A percentile compares a stretch with the other conserved stretches of the same genome.
These are phyloP conservation scores for Zaprionus ornatus DNA, from an alignment of 1,140 invertebrate genomes.

Conservation along the genomic window DNA sequence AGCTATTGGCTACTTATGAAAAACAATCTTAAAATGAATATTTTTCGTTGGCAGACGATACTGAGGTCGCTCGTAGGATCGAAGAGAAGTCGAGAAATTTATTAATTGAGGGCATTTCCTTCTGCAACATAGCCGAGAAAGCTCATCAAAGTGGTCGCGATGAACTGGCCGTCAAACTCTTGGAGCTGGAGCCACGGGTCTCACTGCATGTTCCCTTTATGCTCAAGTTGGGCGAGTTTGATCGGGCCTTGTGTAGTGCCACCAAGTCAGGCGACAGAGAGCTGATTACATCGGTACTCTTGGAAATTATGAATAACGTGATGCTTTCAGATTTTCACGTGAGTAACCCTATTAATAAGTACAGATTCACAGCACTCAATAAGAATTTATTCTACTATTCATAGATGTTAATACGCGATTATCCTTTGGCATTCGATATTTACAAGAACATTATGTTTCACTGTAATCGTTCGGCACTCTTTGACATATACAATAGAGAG, in stretches of 20 bases:
- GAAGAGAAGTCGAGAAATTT: slow-evolving; percentile 93
- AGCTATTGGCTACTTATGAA: not conserved
- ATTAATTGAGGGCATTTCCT: slow-evolving; percentile 92
- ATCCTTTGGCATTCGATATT: slow-evolving; percentile 91
- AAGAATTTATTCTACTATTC: not conserved
- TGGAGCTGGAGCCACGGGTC: slow-evolving; percentile 95
- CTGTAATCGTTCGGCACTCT: slow-evolving; percentile 92
- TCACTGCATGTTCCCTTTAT: slow-evolving; percentile 95
- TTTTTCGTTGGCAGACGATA: slow-evolving; percentile 87
- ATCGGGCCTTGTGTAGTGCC: slow-evolving; percentile 93
- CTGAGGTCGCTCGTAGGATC: slow-evolving; percentile 94
- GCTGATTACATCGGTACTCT: slow-evolving; percentile 94
- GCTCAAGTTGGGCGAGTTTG: slow-evolving; percentile 92
- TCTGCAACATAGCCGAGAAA: slow-evolving; percentile 95
- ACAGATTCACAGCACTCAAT: not conserved
- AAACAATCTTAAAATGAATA: not conserved
- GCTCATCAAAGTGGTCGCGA: slow-evolving; percentile 94
- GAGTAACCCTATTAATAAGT: not conserved
- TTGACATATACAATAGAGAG: slow-evolving; percentile 94
- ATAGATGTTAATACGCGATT: slow-evolving; percentile 90
- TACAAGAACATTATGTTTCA: slow-evolving; percentile 95
- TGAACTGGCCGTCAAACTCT: slow-evolving; percentile 95
- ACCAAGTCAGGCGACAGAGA: slow-evolving; percentile 98
- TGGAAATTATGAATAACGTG: slow-evolving; percentile 85
- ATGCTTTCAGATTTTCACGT: slow-evolving; percentile 77